These are phyloP conservation scores for human (Homo sapiens) DNA, from an alignment of 2,113 vertebrate genomes.

Conservation along the genomic window DNA sequence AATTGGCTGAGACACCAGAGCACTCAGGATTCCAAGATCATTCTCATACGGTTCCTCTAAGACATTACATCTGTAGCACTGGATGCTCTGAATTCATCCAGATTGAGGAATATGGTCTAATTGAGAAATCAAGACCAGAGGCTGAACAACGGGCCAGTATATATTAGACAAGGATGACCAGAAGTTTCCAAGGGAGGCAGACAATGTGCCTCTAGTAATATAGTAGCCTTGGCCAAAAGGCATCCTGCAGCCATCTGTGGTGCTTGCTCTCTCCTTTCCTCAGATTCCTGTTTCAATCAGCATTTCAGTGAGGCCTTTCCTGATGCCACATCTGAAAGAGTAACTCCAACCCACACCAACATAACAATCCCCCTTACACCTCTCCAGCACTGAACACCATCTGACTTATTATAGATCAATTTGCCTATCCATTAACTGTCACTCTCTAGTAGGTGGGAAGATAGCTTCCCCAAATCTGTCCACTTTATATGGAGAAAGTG, in stretches of 20 bases:
- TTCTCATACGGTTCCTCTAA: neutral
- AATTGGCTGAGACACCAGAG: neutral
- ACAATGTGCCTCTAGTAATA: too few species aligned
- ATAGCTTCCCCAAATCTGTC: neutral
- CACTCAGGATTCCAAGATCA: neutral
- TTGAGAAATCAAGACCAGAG: neutral
- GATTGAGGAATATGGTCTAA: neutral
- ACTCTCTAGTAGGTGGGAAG: neutral
- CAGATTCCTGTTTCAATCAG: neutral
- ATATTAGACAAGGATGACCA: neutral
- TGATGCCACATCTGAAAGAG: neutral
- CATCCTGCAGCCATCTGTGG: neutral
- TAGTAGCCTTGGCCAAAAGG: neutral
- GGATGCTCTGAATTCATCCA: neutral
- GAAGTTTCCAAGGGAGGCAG: neutral
- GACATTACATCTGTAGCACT: neutral
- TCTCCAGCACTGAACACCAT: neutral
- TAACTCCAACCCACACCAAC: neutral
- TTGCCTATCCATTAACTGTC: neutral
- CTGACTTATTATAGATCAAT: neutral
- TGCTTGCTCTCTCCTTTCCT: neutral
- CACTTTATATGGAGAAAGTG: neutral
- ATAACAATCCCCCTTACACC: neutral
- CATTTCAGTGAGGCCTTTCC: neutral
- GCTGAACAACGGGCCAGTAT: neutral